phyloP scores from a whole-genome alignment of 64 coral and sea anemone species.

The Montipora capricornis region DNA sequence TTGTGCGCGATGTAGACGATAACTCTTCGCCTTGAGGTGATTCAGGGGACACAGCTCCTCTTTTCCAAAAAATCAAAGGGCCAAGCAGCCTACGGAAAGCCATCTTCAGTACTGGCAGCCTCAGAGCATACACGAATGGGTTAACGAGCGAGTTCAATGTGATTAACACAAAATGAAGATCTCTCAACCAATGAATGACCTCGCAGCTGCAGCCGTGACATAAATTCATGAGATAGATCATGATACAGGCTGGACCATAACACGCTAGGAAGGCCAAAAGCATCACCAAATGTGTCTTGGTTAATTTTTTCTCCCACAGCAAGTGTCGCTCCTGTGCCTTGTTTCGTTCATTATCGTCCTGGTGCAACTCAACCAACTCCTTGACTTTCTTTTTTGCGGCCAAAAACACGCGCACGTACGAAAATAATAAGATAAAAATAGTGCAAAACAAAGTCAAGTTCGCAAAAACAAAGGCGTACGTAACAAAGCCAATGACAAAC shows the following conservation, averaged over 20 bases:
- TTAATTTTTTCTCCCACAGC: conserved; percentile 83
- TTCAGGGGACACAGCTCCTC: neutral
- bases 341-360: conserved; percentile 24
- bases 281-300: conserved; percentile 82
- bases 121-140: conserved; percentile 80
- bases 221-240: conserved; percentile 96
- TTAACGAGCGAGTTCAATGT: conserved; percentile 85
- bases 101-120: conserved; percentile 61
- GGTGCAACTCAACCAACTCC: conserved; percentile 18
- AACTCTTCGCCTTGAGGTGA: neutral
- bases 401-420: conserved; percentile 85
- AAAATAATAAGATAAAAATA: conserved; percentile 82
- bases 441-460: conserved; percentile 83
- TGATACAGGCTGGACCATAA: conserved; percentile 87
- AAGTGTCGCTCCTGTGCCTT: conserved; percentile 62
- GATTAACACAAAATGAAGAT: conserved; percentile 91
- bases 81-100: conserved; percentile 66
- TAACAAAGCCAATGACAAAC: conserved; percentile 93
- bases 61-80: conserved; percentile 38
- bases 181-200: conserved; percentile 91
- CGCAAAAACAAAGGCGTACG: conserved; percentile 87
- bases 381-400: conserved; percentile 57
- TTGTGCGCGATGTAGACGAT: neutral
- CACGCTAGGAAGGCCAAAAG: conserved; percentile 82
- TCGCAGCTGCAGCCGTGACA: conserved; percentile 88